Evolutionary conservation across 2,888 invertebrate species (phyloP), one percentile per base, ranked within the genome.

Genomic region (Harmothoe impar): DNA sequence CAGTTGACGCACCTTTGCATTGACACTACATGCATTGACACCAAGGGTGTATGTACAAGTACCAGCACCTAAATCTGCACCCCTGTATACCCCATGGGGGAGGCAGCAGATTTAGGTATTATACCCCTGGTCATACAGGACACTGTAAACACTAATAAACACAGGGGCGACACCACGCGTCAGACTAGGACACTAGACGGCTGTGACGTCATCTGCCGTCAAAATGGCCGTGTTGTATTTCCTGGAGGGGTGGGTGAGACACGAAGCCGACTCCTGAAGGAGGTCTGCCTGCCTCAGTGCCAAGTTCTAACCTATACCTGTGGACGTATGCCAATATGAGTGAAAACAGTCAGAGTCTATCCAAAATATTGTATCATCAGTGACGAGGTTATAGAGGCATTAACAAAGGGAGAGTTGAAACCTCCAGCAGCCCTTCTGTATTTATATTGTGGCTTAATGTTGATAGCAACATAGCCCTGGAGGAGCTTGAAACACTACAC

Each of bases 111-210:
- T 29, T 77, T 25, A 77, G 77, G 77, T n/a, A 29, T 3, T 25
- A 77, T 25, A 0, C 0, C 35, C 56, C 20, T 23, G 86, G 20
- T 43, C 43, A 43, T 23, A 86, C 54, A 54, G 25, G 86, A 86
- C 52, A 86, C 86, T 12, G 33, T 86, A 86, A 86, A 86, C 86
- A 86, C 86, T 31, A 86, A 86, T 86, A 86, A 86, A 86, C 86
- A 86, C 23, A n/a, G 31, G 54, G 56, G 86, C 52, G 56, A 54
- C 52, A 86, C 86, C 86, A 86, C 29, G 86, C 56, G 52, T 20
- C 54, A 20, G 86, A 52, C n/a, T 25, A 29, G 29, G 54, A 54
- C 52, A 56, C 86, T 86, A 86, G 31, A 25, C 17, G 52, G 17
- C 54, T n/a, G 56, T 86, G 86, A 86, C 86, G 86, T 86, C 86